These are phyloP conservation scores for Synanthedon tipuliformis DNA, from an alignment of 2,888 invertebrate genomes.

Conservation along the genomic window DNA sequence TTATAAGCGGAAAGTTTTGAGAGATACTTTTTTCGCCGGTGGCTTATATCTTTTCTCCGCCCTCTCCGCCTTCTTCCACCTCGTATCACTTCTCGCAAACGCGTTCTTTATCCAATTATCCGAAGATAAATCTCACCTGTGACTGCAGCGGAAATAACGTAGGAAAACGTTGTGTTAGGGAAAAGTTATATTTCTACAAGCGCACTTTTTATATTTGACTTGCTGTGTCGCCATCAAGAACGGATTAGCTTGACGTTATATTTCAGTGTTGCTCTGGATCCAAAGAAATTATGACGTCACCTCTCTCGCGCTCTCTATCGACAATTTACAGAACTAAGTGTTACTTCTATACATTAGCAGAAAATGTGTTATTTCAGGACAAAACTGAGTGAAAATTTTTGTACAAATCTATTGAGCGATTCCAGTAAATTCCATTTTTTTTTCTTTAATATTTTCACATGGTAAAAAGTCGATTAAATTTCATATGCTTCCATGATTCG, in stretches of 20 bases:
- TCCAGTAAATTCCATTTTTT: not conserved
- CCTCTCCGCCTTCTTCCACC: conserved; percentile 38
- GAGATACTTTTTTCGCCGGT: conserved; percentile 27
- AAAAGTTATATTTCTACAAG: conserved; percentile 53
- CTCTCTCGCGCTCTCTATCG: no score
- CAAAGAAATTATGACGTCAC: not conserved
- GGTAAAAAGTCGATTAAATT: conserved; percentile 49
- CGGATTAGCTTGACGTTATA: no score
- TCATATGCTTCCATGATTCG: conserved; percentile 60
- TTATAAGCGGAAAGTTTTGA: conserved; percentile 19
- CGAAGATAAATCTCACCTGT: conserved; percentile 70
- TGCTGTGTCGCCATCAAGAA: conserved; percentile 11
- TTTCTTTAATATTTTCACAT: conserved; percentile 8
- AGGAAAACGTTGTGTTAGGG: conserved; percentile 45
- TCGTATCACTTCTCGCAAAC: conserved; percentile 63
- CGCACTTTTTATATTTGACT: conserved; percentile 44
- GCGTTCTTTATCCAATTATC: conserved; percentile 71
- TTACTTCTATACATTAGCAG: no score
- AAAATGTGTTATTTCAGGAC: no score
- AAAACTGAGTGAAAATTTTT: no score
- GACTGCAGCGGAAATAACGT: conserved; percentile 59
- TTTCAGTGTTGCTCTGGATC: not conserved
- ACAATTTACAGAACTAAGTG: no score
- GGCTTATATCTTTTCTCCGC: conserved; percentile 9
- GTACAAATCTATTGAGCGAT: no score